These are phyloP conservation scores for Chloromyia formosa DNA, from an alignment of 2,888 invertebrate genomes.

Conservation along the genomic window DNA sequence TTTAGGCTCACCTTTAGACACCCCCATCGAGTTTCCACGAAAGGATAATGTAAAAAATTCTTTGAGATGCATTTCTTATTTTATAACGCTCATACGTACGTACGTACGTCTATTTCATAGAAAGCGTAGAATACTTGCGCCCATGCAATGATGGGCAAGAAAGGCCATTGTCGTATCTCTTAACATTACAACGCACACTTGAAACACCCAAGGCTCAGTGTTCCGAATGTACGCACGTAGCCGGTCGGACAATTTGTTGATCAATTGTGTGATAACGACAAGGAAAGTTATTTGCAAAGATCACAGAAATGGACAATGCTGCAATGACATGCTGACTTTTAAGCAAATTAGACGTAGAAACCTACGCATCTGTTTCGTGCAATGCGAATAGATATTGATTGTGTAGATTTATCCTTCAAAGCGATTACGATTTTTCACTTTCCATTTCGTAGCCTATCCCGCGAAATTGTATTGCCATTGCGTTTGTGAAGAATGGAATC, in stretches of 20 bases:
- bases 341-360: constrained; percentile 36
- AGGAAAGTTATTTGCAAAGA: constrained; percentile 43
- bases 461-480: constrained; percentile 37
- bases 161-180: constrained; percentile 18
- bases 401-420: neutral
- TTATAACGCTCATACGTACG: neutral
- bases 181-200: constrained; percentile 10
- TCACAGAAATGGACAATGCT: constrained; percentile 32
- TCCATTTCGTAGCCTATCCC: constrained; percentile 17
- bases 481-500: too few relatives aligned
- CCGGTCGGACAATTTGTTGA: constrained; percentile 41
- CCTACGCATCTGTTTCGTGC: constrained; percentile 8
- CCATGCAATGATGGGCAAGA: neutral
- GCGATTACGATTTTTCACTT: constrained; percentile 25
- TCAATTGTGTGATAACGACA: constrained; percentile 45
- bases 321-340: constrained; percentile 27
- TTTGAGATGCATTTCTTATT: constrained; percentile 3
- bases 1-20: constrained; percentile 15
- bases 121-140: neutral
- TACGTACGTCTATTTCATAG: constrained; percentile 32
- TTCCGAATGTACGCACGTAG: neutral
- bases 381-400: neutral
- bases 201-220: neutral
- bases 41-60: constrained; percentile 26
- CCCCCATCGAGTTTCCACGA: constrained; percentile 15